Base-by-base conservation (phyloP, 2,888 invertebrate genomes). In the Heliconius ismenius region DNA sequence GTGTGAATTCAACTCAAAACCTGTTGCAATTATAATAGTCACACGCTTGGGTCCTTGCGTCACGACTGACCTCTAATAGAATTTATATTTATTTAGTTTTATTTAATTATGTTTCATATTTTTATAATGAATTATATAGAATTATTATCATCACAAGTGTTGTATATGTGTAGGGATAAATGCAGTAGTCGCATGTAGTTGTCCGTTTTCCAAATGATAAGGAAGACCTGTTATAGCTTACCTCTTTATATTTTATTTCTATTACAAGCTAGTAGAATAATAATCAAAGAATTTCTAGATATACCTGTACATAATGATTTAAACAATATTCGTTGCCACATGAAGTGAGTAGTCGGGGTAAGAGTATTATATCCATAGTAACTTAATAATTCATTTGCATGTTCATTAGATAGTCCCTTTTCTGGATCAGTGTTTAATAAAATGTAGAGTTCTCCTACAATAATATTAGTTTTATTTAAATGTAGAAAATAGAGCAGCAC, bases 331-430 rank as follows among this genome's bases (percentile, higher is more conserved):
- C 96, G 88, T 89, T 95, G 96, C 94, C 97, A 97, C 6, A 97
- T 96, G 21, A 96, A 95, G 82, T 96, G 95, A 75, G 95, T 95
- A 0, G 97, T 96, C 2, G 97, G 97, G 0, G 97, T 96, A 39
- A 98, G 90, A 6, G 95, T 95, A 85, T 98, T 98, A 1, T 95
- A 95, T 7, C 97, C 97, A 80, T 96, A 95, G 82, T 95, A 95
- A 18, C 90, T 87, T 0, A 96, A 87, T 13, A 95, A 88, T 68
- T 94, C 90, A 4, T 92, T 90, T 0, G 96, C 97, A 82, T 93
- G 92, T 4, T 88, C 89, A 60, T 90, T 89, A 0, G 95, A 95
- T 80, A 97, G 87, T n/a, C 97, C 98, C 81, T 89, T 84, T 2
- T 83, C 80, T 13, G 93, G 92, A 78, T 92, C 86, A 10, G 93